Base-by-base conservation (phyloP, 2,113 vertebrate genomes). In the Tragelaphus buxtoni region DNA sequence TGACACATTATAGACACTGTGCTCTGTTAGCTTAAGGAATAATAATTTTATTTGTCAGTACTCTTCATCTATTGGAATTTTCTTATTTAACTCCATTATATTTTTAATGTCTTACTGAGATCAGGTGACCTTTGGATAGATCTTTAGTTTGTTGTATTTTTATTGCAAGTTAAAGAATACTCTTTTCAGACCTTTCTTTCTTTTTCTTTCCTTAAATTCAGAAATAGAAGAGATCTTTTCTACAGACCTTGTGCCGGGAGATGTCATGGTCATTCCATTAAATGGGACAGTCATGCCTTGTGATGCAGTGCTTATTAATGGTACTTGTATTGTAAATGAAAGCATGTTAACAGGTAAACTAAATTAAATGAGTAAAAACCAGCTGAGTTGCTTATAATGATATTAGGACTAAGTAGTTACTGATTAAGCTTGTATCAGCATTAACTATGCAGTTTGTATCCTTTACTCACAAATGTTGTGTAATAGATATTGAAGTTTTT, bases 301-400 rank as follows among this genome's bases (percentile, higher is more conserved):
- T 97, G 99, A 99, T 61, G 99, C 99, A 7, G 99, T 99, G 58
- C 98, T 99, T 96, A 98, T 99, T 97, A 99, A 99, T 92, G 99
- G 99, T 93, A 99, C 99, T 96, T 99, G 99, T 98, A 99, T 99
- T 89, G 99, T 99, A 94, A 99, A 99, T 96, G 99, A 99, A 98
- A 99, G 99, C 99, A 99, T 99, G 99, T 98, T 99, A 97, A 99
- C 99, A 99, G 99, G 99, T 99, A 98, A 97, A 45, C 82, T 74
- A 58, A 95, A 80, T 55, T 30, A 74, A 88, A 45, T 94, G 58
- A 81, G 12, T 39, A 61, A 45, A 53, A 65, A 32, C 20, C 8
- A 28, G 13, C 13, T 28, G 10, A 55, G 22, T 92, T 94, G 20
- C 85, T 95, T 60, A 39, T 92, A 55, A 42, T 80, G n/a, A 24